Percentiles rank a stretch among this genome's conserved stretches.
phyloP scores from a whole-genome alignment of 2,888 invertebrate species.

The Phrixothrix hirtus region DNA sequence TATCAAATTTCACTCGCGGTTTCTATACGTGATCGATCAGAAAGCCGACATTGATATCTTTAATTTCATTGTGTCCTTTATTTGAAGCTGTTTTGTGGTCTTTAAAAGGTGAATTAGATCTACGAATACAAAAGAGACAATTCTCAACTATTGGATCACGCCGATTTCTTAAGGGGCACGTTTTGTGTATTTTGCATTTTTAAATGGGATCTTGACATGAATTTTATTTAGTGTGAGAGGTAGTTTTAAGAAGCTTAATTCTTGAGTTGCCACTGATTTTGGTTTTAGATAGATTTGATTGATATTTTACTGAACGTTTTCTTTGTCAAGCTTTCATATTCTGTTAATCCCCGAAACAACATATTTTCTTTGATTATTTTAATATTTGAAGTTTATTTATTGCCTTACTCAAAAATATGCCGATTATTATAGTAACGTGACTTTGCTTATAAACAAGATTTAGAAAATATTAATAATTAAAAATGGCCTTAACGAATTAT shows the following conservation, averaged over 20 bases:
- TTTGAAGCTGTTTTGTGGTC: constrained; percentile 13
- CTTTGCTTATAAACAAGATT: no score
- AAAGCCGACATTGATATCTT: constrained; percentile 26
- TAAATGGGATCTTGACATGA: constrained; percentile 12
- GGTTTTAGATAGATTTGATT: no score
- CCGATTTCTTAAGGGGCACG: constrained; percentile 28
- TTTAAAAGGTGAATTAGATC: constrained; percentile 16
- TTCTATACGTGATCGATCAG: constrained; percentile 30
- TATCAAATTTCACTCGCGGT: constrained; percentile 21
- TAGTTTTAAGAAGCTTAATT: constrained; percentile 9
- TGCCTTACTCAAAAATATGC: no score
- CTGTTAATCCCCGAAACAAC: no score
- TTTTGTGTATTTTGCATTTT: constrained; percentile 16
- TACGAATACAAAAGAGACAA: constrained; percentile 17
- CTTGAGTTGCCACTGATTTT: background rate
- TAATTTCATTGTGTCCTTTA: constrained; percentile 26
- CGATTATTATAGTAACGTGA: no score
- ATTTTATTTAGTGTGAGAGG: constrained; percentile 8
- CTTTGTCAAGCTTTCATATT: no score
- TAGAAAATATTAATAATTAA: no score
- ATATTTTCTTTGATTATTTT: no score
- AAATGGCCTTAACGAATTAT: no score
- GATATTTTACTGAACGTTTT: no score
- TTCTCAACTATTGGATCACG: constrained; percentile 30
- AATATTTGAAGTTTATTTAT: no score